Evolutionary conservation across 2,888 invertebrate species (phyloP).

Genomic region (Cenopis cana): DNA sequence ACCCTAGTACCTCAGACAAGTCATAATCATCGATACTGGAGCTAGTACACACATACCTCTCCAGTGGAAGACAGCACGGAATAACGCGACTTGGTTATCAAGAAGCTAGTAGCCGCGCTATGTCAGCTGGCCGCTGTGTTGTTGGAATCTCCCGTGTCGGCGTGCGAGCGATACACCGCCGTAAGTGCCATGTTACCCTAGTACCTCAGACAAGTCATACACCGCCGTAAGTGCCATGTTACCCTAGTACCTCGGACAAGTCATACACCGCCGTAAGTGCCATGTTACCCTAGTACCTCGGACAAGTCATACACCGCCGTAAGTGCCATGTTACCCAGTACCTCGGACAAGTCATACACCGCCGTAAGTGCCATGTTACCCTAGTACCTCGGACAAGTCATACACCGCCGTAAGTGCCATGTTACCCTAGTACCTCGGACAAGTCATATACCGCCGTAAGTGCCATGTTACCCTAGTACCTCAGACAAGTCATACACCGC

Average conservation of each 20-base stretch:
- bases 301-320: no score
- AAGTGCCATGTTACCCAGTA: no score
- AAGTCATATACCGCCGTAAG: no score
- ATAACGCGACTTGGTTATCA: no score
- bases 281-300: neutral
- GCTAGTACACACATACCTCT: no score
- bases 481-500: no score
- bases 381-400: no score
- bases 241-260: neutral
- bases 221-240: constrained; percentile 55
- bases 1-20: no score
- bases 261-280: constrained; percentile 54
- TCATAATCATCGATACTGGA: no score
- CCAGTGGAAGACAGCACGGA: no score
- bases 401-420: constrained; percentile 54
- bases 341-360: constrained; percentile 54
- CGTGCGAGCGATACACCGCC: constrained; percentile 54
- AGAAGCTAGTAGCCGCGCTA: constrained; percentile 53
- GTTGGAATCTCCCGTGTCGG: constrained; percentile 56
- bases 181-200: constrained; percentile 52
- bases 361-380: constrained; percentile 53
- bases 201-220: no score
- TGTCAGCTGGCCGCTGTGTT: constrained; percentile 58
- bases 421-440: neutral
- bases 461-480: no score